Evolutionary conservation across 2,888 invertebrate genomes (phyloP), one percentile per base, ranked within the genome.

Genomic region (Acronicta psi): DNA sequence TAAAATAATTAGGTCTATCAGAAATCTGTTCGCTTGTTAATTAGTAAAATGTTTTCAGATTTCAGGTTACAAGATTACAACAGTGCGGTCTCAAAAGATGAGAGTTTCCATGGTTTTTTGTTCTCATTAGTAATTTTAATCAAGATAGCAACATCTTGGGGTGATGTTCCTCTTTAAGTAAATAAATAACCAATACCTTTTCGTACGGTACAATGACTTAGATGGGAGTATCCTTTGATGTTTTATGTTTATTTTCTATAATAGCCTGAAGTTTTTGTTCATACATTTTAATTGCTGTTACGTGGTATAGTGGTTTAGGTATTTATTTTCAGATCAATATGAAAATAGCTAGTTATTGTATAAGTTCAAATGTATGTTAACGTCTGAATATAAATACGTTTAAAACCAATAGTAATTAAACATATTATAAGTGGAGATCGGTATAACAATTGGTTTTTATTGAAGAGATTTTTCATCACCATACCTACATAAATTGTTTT

Each of bases 31-130:
- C 59, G 43, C 31, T 57, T 62, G 56, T 72, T 89, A 88, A 90
- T 88, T 85, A 84, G 75, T 34, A 42, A 71, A 79, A 82, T 84
- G 75, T 86, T 86, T 89, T 89, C 76, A 94, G 93, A 94, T 93
- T 94, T 93, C 90, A 91, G 93, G 80, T 86, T 94, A 88, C 93
- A 94, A 88, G 93, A 93, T 83, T 92, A 88, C 88, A 93, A 90
- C 84, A 79, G 79, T 63, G 92, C 86, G 25, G 78, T 71, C 57
- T 78, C 89, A 56, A 81, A 77, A 81, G 74, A 84, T 80, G 81
- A 73, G 58, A 81, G 79, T 72, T 75, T 80, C 76, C 80, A 69
- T 71, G 67, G 73, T 60, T 82, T 86, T 85, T 83, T 88, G 76
- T 84, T 89, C 61, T 82, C 80, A 71, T 84, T 91, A 78, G 73